Conservation (phyloP, 2,797 vertebrate species). For the Fistularia commersonii region DNA sequence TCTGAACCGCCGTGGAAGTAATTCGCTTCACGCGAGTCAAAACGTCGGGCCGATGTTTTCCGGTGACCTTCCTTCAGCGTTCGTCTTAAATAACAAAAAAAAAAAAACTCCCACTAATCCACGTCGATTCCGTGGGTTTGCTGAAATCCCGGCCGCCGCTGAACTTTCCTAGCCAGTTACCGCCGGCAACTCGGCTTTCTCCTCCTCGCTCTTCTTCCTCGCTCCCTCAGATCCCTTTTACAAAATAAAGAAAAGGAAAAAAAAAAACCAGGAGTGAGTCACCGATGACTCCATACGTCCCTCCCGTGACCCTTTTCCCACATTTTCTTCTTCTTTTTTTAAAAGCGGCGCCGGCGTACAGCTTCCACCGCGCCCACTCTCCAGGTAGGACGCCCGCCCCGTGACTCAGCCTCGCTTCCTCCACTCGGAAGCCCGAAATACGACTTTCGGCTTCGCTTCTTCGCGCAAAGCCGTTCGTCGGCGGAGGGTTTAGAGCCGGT, state of each 20-base stretch:
- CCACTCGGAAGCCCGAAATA: no score
- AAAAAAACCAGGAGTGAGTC: slow-evolving; percentile 20
- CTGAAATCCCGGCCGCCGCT: not conserved
- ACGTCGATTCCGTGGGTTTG: no score
- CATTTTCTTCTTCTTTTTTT: slow-evolving; percentile 1
- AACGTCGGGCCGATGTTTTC: no score
- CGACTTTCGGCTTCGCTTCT: no score
- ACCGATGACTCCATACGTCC: slow-evolving; percentile 20
- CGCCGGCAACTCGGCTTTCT: not conserved
- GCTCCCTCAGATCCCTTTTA: slow-evolving; percentile 6
- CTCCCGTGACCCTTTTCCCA: not conserved
- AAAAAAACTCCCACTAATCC: no score
- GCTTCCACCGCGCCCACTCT: slow-evolving; percentile 7
- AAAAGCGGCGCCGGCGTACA: not conserved
- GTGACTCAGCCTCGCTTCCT: slow-evolving; percentile 6
- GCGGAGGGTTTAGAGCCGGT: no score
- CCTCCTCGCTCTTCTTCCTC: not conserved
- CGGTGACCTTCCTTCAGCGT: no score
- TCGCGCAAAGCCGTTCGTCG: no score
- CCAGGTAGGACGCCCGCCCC: slow-evolving; percentile 1
- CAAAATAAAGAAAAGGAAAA: not conserved
- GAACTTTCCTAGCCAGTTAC: not conserved
- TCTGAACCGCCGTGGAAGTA: no score
- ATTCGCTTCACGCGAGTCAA: no score
- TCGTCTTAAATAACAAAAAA: no score